Base-by-base conservation (phyloP, 2,113 vertebrate genomes). In the Fregetta grallaria region DNA sequence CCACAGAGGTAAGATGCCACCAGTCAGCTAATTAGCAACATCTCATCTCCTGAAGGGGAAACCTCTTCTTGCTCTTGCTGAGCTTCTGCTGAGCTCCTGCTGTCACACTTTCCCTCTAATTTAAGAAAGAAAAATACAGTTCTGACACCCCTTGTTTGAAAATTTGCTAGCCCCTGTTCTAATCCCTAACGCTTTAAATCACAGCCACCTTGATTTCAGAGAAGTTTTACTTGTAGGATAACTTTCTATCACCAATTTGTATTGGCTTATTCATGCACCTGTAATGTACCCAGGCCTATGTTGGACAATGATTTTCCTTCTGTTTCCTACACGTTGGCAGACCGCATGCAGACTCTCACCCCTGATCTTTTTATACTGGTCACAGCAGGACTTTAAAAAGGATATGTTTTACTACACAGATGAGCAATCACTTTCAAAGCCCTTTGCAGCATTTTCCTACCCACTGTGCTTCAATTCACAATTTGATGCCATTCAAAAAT, bases 401-500 rank as follows among this genome's bases (percentile, higher is more conserved):
- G 66, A 84, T 78, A 15, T 94, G 65, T 95, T 92, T 95, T 83
- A 84, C 93, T 94, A 93, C 85, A 73, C 36, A 93, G 93, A 95
- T 88, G 92, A 91, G 84, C 75, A 81, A 72, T 76, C 79, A 55
- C 71, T 94, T 96, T 89, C 53, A 49, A 81, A 94, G 73, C 13
- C 74, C 47, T 80, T 52, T 29, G 20, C 65, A 80, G 86, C 77
- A 81, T 86, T 96, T 88, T 79, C 88, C 80, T 90, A 71, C 91
- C 87, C n/a, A 58, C 84, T 95, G 80, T 65, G 94, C 53, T 86
- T 90, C 87, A 93, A 86, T 80, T 94, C 58, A 96, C 77, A 92
- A 96, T 91, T 86, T 96, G 77, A 86, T 93, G 52, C 68, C 86
- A 88, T 93, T 95, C 91, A 97, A 87, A 86, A 94, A 89, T 56